These are phyloP conservation scores for Drosophila nikananu DNA, from an alignment of 1,140 invertebrate species.

Conservation along the genomic window DNA sequence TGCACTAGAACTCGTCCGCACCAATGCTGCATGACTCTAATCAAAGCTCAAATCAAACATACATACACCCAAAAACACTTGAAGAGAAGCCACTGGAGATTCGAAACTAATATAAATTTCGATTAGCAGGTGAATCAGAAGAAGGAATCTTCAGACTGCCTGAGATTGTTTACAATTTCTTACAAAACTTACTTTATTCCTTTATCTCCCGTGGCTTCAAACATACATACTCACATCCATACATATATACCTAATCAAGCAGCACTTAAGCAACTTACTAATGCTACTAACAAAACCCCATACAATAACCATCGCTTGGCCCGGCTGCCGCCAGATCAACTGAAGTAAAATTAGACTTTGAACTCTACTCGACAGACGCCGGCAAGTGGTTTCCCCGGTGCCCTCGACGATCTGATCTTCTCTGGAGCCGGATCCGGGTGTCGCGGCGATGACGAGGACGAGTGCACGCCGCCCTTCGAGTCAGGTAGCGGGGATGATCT, in stretches of 20 bases:
- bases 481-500: constrained; percentile 94
- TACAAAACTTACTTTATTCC: neutral
- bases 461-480: constrained; percentile 93
- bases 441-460: constrained; percentile 93
- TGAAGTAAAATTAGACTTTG: constrained; percentile 80
- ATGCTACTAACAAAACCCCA: constrained; percentile 59
- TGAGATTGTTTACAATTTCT: neutral
- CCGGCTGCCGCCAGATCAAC: constrained; percentile 69
- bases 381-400: constrained; percentile 91
- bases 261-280: constrained; percentile 63
- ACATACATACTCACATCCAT: constrained; percentile 9
- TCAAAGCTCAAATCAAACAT: constrained; percentile 56
- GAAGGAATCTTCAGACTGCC: neutral
- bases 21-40: constrained; percentile 72
- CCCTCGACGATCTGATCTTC: constrained; percentile 94
- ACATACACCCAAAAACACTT: constrained; percentile 16
- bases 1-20: constrained; percentile 71
- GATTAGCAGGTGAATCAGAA: neutral
- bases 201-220: constrained; percentile 7
- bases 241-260: constrained; percentile 28
- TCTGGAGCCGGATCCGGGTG: constrained; percentile 95
- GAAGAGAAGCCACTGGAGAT: constrained; percentile 19
- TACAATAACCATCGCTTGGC: constrained; percentile 64
- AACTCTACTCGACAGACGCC: constrained; percentile 89
- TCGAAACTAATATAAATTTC: neutral